Evolutionary conservation across 2,113 vertebrate genomes (phyloP), one percentile per base, ranked within the genome.

Genomic region (Lepidothrix coronata): DNA sequence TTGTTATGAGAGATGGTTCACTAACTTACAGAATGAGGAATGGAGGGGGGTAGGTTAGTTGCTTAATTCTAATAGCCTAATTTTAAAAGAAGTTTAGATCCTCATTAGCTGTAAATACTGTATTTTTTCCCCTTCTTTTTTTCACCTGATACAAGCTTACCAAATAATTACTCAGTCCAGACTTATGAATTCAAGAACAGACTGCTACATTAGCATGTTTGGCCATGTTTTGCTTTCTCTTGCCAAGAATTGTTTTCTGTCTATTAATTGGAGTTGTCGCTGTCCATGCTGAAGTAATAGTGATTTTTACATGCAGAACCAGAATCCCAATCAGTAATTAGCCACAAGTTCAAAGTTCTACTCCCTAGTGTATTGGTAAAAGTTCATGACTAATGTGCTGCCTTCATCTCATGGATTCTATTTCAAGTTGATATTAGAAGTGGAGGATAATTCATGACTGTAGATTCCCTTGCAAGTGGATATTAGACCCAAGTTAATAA

Each of bases 201-300:
- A 85, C 88, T 91, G 81, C 80, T 92, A 41, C 75, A 93, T 97
- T 97, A 95, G 76, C 87, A 82, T 94, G 89, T 94, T 96, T 74
- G 93, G 75, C 93, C 78, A 79, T 95, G 89, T 91, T 94, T 91
- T 96, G 68, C 73, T 95, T 89, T 90, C 91, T 80, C 70, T 63
- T 95, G 95, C 91, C 90, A 97, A 91, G 59, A 75, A 84, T 89
- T 96, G 71, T 85, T 96, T 95, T 92, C 81, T 74, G 0, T 65
- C n/a, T 91, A 46, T 91, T 97, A 97, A 96, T 96, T 96, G 88
- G 84, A 96, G 81, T 81, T 97, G 94, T 91, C 0, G 2, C 72
- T 89, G 70, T 94, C 91, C 86, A 82, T 85, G 75, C 68, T 91
- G 85, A 92, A 95, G 66, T 77, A 95, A 80, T 35, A 93, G 92